Percentiles rank a stretch among this genome's conserved stretches.
Conservation (phyloP, 2,113 vertebrate genomes). For the Australoheros scitulus region DNA sequence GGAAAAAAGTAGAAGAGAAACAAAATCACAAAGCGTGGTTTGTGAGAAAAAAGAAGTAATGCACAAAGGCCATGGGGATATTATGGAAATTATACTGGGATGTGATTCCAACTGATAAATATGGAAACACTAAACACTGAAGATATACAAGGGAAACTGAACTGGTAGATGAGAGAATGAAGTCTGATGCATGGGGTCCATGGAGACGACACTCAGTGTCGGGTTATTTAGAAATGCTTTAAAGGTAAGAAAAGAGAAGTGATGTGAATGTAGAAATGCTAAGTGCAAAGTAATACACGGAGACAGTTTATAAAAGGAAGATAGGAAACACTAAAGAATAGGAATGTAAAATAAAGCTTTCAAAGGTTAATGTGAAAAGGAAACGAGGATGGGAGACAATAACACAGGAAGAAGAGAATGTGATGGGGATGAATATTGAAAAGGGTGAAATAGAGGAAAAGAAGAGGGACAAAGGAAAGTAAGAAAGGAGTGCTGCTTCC, state of each 20-base stretch:
- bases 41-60: neutral
- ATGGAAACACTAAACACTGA: conserved; percentile 39
- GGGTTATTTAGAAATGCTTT: conserved; percentile 53
- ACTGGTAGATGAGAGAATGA: conserved; percentile 40
- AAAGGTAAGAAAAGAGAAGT: conserved; percentile 51
- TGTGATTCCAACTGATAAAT: conserved; percentile 42
- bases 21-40: conserved; percentile 27
- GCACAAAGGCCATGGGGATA: conserved; percentile 12
- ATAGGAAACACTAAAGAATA: conserved; percentile 45
- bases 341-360: conserved; percentile 60
- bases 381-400: conserved; percentile 28
- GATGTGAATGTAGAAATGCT: conserved; percentile 48
- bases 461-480: conserved; percentile 29
- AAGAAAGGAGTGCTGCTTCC: neutral
- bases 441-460: conserved; percentile 14
- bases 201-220: conserved; percentile 34
- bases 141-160: conserved; percentile 42
- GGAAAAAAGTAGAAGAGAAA: neutral
- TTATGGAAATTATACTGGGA: conserved; percentile 49
- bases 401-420: conserved; percentile 17
- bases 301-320: conserved; percentile 56
- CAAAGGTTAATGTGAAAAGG: conserved; percentile 58
- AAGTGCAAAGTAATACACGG: conserved; percentile 60
- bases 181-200: conserved; percentile 40
- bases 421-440: neutral